Base-by-base conservation (phyloP, 2,888 invertebrate genomes). In the Steinernema scapterisci region DNA sequence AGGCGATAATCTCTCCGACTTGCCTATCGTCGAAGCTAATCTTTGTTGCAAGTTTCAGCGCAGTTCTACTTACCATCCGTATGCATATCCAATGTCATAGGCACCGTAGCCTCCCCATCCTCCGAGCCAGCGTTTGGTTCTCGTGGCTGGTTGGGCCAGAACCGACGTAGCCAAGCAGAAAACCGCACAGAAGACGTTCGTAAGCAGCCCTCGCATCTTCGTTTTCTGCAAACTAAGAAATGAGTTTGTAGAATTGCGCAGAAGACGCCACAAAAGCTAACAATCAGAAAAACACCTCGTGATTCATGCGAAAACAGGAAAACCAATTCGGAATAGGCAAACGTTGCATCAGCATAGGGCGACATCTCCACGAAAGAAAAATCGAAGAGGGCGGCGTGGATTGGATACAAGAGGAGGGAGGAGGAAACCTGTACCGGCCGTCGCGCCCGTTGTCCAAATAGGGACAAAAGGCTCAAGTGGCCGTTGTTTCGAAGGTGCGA, bases 1-100 rank as follows among this genome's bases (percentile, higher is more conserved):
- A 83, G 0, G 86, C 86, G 76, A 86, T 80, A n/a, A 86, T 80
- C 0, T 86, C 79, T 19, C 86, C 86, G n/a, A 81, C 82, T 74
- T 85, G 86, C 86, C 86, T 86, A 75, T 63, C 63, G 19, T 63
- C 63, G 63, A 63, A 63, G 31, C 63, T 63, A 27, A 31, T 25
- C 7, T 13, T 27, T 63, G 31, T 6, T 7, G 2, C 27, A 23
- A 21, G 5, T 5, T 16, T 7, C 9, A 9, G 7, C 2, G 2
- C 31, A 6, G 3, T 25, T 5, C 11, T 1, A 63, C 63, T 31
- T 63, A 63, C 63, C 63, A 63, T 25, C 63, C 63, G 38, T 63
- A 63, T 9, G 63, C 63, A 31, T 63, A 63, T 25, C 63, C 63
- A 16, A 63, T 9, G 63, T 63, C 63, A 16, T 63, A 63, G 19